phyloP scores from a whole-genome alignment of 1,140 invertebrate species.

The Apis laboriosa region DNA sequence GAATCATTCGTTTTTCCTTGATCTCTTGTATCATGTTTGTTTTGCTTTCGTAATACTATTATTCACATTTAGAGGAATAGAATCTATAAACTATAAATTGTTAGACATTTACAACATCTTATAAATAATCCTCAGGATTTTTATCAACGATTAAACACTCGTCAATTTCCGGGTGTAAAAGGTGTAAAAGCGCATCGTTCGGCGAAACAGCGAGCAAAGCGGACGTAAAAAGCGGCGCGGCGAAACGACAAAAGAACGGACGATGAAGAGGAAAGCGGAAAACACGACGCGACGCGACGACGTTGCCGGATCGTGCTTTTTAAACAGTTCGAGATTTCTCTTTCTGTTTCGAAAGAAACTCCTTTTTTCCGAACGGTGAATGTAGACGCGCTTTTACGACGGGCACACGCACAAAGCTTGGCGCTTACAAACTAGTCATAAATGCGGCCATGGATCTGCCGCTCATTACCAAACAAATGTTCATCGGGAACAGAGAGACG shows the following conservation, averaged over 20 bases:
- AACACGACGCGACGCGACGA: neutral
- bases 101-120: neutral
- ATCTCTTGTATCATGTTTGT: neutral
- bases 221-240: neutral
- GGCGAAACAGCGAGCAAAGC: neutral
- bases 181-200: neutral
- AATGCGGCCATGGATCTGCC: slow-evolving; percentile 39
- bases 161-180: neutral
- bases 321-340: slow-evolving; percentile 13
- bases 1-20: neutral
- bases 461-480: slow-evolving; percentile 61
- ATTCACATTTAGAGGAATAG: neutral
- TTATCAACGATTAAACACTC: neutral
- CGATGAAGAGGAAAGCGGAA: neutral
- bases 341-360: slow-evolving; percentile 10
- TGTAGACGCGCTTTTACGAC: neutral
- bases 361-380: neutral
- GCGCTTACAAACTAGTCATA: slow-evolving; percentile 59
- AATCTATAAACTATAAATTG: neutral
- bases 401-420: neutral
- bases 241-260: neutral
- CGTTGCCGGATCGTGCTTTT: slow-evolving; percentile 12
- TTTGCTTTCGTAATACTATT: neutral
- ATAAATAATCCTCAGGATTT: neutral
- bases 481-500: slow-evolving; percentile 49